These are phyloP conservation scores for Opisthograptis luteolata DNA, from an alignment of 2,888 invertebrate species.

Conservation along the genomic window DNA sequence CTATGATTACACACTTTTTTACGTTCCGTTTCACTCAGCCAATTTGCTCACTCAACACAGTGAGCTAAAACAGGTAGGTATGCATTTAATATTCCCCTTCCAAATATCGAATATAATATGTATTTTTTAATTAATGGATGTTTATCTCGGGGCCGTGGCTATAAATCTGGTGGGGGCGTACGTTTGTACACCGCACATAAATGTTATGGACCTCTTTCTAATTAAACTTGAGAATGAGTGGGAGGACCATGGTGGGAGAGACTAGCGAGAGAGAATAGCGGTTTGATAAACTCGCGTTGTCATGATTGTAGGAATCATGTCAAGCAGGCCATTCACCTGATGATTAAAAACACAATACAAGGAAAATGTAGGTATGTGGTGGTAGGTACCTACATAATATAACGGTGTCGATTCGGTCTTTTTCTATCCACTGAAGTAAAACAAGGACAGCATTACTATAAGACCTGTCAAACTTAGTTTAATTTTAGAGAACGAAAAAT, in stretches of 20 bases:
- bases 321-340: too few relatives aligned
- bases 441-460: too few relatives aligned
- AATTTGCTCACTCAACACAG: conserved; percentile 29
- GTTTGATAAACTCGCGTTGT: too few relatives aligned
- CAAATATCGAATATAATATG: conserved; percentile 34
- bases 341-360: too few relatives aligned
- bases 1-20: not conserved
- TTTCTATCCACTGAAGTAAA: too few relatives aligned
- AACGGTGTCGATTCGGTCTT: too few relatives aligned
- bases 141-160: conserved; percentile 75
- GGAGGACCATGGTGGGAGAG: conserved; percentile 37
- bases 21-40: conserved; percentile 5
- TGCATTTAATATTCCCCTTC: conserved; percentile 31
- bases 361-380: too few relatives aligned
- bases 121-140: conserved; percentile 81
- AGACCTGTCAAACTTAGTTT: too few relatives aligned
- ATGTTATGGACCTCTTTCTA: conserved; percentile 80
- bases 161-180: conserved; percentile 81
- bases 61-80: conserved; percentile 29
- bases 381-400: too few relatives aligned
- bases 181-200: conserved; percentile 71
- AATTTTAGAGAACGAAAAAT: too few relatives aligned
- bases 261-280: conserved; percentile 26
- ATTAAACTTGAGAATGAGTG: conserved; percentile 71
- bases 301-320: too few relatives aligned